Conservation (phyloP, 35 echinoderm and acorn worm genomes). For the Strongylocentrotus purpuratus region DNA sequence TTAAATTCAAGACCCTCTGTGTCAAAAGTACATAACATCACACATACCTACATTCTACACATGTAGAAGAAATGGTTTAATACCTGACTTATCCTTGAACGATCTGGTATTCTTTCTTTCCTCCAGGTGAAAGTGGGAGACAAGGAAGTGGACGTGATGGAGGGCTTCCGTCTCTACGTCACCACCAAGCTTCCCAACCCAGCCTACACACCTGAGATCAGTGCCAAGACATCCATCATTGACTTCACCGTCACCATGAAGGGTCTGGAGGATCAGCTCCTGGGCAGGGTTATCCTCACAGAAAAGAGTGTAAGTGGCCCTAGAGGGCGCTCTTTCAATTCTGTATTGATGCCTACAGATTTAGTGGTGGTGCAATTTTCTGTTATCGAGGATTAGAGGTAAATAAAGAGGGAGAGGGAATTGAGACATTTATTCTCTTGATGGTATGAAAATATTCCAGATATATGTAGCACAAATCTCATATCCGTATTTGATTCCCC, state of each 20-base stretch:
- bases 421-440: too few relatives aligned
- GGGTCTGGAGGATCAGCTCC: conserved; percentile 91
- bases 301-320: conserved; percentile 91
- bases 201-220: conserved; percentile 97
- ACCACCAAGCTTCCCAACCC: conserved; percentile 97
- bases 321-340: neutral
- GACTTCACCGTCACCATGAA: conserved; percentile 99
- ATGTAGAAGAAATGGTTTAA: neutral
- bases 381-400: neutral
- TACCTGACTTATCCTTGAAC: neutral
- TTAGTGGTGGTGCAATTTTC: neutral
- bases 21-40: too few relatives aligned
- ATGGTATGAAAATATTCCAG: too few relatives aligned
- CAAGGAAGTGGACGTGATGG: conserved; percentile 98
- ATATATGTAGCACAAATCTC: too few relatives aligned
- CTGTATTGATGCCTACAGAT: neutral
- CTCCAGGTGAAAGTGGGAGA: conserved; percentile 96
- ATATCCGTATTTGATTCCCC: too few relatives aligned
- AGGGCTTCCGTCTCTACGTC: conserved; percentile 90
- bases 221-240: conserved; percentile 99
- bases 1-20: too few relatives aligned
- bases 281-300: conserved; percentile 92
- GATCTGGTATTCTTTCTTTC: neutral
- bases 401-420: neutral
- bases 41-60: neutral